These are phyloP conservation scores for Mycogona germanica DNA, from an alignment of 2,888 invertebrate species.

Conservation along the genomic window DNA sequence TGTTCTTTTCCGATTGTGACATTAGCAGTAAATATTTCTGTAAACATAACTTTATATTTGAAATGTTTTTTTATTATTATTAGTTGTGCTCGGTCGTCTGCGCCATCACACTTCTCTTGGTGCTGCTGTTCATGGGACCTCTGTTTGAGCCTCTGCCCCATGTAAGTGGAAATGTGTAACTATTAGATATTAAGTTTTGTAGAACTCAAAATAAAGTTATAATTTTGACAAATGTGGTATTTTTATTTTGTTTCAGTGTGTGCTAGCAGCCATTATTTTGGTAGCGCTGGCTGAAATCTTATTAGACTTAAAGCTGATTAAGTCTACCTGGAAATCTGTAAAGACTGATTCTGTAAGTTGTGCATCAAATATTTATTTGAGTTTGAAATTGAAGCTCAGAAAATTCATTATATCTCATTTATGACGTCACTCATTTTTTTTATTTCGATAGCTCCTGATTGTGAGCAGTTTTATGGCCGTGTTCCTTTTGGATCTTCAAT, in stretches of 20 bases:
- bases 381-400: not conserved
- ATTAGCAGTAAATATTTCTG: not conserved
- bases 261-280: slow-evolving; percentile 12
- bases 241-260: slow-evolving; percentile 1
- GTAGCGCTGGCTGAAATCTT: slow-evolving; percentile 15
- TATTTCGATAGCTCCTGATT: slow-evolving; percentile 4
- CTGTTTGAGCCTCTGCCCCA: slow-evolving; percentile 12
- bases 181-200: not conserved
- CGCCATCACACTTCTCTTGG: slow-evolving; percentile 11
- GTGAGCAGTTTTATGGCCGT: slow-evolving; percentile 10
- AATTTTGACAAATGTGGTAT: not conserved
- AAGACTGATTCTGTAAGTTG: slow-evolving; percentile 12
- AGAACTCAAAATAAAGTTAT: not conserved
- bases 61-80: not conserved
- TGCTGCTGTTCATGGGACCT: slow-evolving; percentile 8
- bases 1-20: not conserved
- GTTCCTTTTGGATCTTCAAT: slow-evolving; percentile 12
- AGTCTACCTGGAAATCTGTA: slow-evolving; percentile 14
- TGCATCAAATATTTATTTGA: not conserved
- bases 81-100: slow-evolving; percentile 14
- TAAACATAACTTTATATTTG: not conserved
- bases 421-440: not conserved
- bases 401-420: not conserved
- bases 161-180: slow-evolving; percentile 22
- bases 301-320: slow-evolving; percentile 13